phyloP scores from a whole-genome alignment of 2,797 vertebrate species.

The Aeoliscus strigatus region DNA sequence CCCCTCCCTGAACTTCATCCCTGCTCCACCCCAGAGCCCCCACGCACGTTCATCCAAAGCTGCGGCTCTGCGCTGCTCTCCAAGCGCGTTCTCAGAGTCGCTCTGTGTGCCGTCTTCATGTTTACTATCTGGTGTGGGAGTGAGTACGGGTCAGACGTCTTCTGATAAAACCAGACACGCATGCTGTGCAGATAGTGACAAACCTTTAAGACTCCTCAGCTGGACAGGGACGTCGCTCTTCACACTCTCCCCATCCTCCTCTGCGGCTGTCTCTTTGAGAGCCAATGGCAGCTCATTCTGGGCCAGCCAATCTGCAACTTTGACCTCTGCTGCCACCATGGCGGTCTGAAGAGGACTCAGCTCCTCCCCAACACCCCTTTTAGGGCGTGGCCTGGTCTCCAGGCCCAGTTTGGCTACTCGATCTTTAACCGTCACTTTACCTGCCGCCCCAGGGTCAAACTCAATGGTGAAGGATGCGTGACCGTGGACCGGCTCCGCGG shows the following conservation, averaged over 20 bases:
- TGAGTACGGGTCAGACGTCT: slow-evolving; percentile 1
- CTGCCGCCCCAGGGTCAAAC: slow-evolving; percentile 84
- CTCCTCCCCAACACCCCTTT: slow-evolving; percentile 81
- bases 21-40: slow-evolving; percentile 71
- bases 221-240: slow-evolving; percentile 95
- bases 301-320: slow-evolving; percentile 95
- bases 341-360: slow-evolving; percentile 89
- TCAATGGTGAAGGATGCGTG: slow-evolving; percentile 97
- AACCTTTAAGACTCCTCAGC: slow-evolving; percentile 91
- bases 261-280: slow-evolving; percentile 81
- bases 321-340: slow-evolving; percentile 93
- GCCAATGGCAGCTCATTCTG: slow-evolving; percentile 93
- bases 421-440: slow-evolving; percentile 89
- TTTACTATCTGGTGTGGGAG: slow-evolving; percentile 80
- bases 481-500: slow-evolving; percentile 65
- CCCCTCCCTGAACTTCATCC: slow-evolving; percentile 76
- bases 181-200: slow-evolving; percentile 4
- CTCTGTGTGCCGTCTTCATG: slow-evolving; percentile 96
- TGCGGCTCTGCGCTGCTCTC: slow-evolving; percentile 80
- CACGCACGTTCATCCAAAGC: slow-evolving; percentile 72
- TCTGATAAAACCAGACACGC: background rate
- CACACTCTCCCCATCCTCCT: slow-evolving; percentile 92
- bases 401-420: slow-evolving; percentile 82
- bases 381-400: slow-evolving; percentile 85
- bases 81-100: slow-evolving; percentile 87